These are phyloP conservation scores for Dreissena polymorpha DNA, from an alignment of 1,140 invertebrate genomes.

Conservation along the genomic window DNA sequence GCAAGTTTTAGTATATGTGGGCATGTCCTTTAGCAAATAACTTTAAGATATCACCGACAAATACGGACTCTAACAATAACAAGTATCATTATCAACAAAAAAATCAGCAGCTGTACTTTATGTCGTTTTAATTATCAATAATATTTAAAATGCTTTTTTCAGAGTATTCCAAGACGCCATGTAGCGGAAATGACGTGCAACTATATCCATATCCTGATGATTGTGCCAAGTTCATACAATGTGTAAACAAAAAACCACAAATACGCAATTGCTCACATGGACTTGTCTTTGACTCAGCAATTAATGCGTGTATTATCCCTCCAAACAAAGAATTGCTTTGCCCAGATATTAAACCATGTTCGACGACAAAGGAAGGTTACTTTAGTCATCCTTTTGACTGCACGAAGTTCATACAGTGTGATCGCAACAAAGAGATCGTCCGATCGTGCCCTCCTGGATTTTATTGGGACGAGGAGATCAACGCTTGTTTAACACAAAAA, in stretches of 20 bases:
- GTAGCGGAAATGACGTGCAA: slow-evolving; percentile 1
- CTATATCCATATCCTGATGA: slow-evolving; percentile 51
- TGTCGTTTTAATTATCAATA: too few species aligned
- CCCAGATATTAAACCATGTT: slow-evolving; percentile 51
- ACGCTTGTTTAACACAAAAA: slow-evolving; percentile 44
- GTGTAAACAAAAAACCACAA: slow-evolving; percentile 40
- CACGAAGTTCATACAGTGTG: slow-evolving; percentile 52
- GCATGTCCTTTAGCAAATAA: too few species aligned
- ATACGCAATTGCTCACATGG: slow-evolving; percentile 26
- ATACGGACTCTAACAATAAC: too few species aligned
- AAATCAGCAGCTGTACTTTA: too few species aligned
- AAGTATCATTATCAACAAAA: too few species aligned
- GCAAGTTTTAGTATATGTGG: too few species aligned
- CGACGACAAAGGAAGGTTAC: slow-evolving; percentile 30
- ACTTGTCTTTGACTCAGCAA: slow-evolving; percentile 46
- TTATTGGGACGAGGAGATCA: slow-evolving; percentile 31
- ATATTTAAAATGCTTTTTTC: slow-evolving; percentile 16
- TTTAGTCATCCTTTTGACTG: slow-evolving; percentile 53
- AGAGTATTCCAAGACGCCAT: slow-evolving; percentile 41
- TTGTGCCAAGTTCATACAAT: slow-evolving; percentile 52
- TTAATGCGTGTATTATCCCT: slow-evolving; percentile 49
- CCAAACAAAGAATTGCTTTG: slow-evolving; percentile 29
- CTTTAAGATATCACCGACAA: too few species aligned
- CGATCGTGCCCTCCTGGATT: slow-evolving; percentile 10
- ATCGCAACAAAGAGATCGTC: slow-evolving; percentile 31